A percentile compares a stretch with the other conserved stretches of the same genome.
Conservation (phyloP, 2,797 vertebrate genomes). For the Sciaenops ocellatus region DNA sequence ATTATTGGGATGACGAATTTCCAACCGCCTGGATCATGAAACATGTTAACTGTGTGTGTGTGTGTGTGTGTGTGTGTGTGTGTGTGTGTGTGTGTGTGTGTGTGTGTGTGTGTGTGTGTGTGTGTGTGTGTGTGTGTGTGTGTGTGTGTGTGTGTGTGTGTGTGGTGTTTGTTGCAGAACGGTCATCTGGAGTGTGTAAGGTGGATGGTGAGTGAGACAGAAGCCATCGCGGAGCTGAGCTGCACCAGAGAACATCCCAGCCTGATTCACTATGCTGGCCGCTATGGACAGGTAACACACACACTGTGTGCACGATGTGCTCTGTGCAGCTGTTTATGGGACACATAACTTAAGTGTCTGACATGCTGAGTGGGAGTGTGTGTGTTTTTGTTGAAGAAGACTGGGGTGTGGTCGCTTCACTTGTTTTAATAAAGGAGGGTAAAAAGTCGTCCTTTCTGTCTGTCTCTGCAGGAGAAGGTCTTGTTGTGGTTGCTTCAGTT, state of each 20-base stretch:
- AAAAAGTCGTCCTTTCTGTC: not conserved
- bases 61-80: slow-evolving; percentile 77
- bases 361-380: not conserved
- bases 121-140: slow-evolving; percentile 14
- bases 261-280: slow-evolving; percentile 96
- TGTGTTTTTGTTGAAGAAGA: not conserved
- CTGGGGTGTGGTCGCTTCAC: not conserved
- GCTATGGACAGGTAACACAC: slow-evolving; percentile 92
- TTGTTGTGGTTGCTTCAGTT: slow-evolving; percentile 98
- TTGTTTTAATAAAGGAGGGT: not conserved
- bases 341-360: not conserved
- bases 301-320: not conserved
- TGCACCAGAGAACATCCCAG: slow-evolving; percentile 96
- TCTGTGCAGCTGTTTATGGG: not conserved
- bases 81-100: slow-evolving; percentile 83
- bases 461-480: slow-evolving; percentile 90
- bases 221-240: slow-evolving; percentile 97
- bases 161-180: slow-evolving; percentile 82
- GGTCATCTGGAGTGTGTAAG: slow-evolving; percentile 96
- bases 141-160: slow-evolving; percentile 1
- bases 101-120: slow-evolving; percentile 25
- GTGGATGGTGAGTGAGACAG: slow-evolving; percentile 99
- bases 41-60: slow-evolving; percentile 7
- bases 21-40: slow-evolving; percentile 24
- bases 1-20: slow-evolving; percentile 19